Conservation (phyloP, 2,797 vertebrate genomes). For the Sitta carolinensis region DNA sequence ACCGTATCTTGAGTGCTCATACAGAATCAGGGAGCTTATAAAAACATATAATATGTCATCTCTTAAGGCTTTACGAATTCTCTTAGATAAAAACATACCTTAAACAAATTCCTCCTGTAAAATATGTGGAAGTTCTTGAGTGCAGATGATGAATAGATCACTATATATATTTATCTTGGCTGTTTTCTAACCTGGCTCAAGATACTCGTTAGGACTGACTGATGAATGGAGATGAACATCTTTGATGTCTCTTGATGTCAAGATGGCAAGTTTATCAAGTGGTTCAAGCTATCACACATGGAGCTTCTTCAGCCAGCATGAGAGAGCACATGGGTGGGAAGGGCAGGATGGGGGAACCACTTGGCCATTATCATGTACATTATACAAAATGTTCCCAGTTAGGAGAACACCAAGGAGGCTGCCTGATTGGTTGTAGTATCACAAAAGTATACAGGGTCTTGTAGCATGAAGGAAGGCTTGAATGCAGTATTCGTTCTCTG, state of each 20-base stretch:
- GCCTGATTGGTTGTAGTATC: not conserved
- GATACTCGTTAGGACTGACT: not conserved
- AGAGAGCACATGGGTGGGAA: not conserved
- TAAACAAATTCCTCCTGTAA: constrained; percentile 29
- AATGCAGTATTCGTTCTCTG: not conserved
- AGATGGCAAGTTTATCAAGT: not conserved
- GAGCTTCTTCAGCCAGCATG: not conserved
- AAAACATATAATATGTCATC: constrained; percentile 33
- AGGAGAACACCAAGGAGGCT: not conserved
- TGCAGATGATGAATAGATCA: not conserved
- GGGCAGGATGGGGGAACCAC: not conserved
- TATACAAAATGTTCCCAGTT: not conserved
- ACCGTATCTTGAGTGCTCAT: not conserved
- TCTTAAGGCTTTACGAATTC: not conserved
- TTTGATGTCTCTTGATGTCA: not conserved
- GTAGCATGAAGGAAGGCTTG: not conserved
- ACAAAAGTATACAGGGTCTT: not conserved
- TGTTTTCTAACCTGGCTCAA: not conserved
- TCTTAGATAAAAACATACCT: constrained; percentile 42
- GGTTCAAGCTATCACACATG: not conserved
- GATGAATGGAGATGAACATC: not conserved
- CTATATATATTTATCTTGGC: not conserved
- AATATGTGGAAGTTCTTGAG: not conserved
- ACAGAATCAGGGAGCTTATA: constrained; percentile 26
- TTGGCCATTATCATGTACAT: rapidly evolving